phyloP scores from a whole-genome alignment of 1,140 invertebrate genomes.

The fruit fly (Drosophila melanogaster) region Release_6_plus_ISO1_MT NT_033779.5:18466001-18466500 shows the following conservation, averaged over 20 bases:
- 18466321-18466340: constrained; percentile 11
- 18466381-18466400: too few species aligned
- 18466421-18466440: too few species aligned
- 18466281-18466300: constrained; percentile 9
- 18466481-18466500: too few species aligned
- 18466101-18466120: constrained; percentile 55
- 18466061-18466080: constrained; percentile 24
- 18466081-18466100: constrained; percentile 25
- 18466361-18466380: neutral
- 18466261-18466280: constrained; percentile 6
- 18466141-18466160: constrained; percentile 23
- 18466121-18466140: neutral
- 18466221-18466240: constrained; percentile 77
- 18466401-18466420: too few species aligned
- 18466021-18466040: constrained; percentile 19
- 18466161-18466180: constrained; percentile 74
- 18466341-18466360: neutral
- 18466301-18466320: constrained; percentile 13
- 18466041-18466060: constrained; percentile 50
- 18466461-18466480: too few species aligned
- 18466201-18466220: constrained; percentile 29
- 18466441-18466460: too few species aligned
- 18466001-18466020: constrained; percentile 63
- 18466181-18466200: constrained; percentile 65
- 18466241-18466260: constrained; percentile 13